Evolutionary conservation across 2,113 vertebrate genomes (phyloP).

Genomic region (Lethenteron camtschaticum): DNA sequence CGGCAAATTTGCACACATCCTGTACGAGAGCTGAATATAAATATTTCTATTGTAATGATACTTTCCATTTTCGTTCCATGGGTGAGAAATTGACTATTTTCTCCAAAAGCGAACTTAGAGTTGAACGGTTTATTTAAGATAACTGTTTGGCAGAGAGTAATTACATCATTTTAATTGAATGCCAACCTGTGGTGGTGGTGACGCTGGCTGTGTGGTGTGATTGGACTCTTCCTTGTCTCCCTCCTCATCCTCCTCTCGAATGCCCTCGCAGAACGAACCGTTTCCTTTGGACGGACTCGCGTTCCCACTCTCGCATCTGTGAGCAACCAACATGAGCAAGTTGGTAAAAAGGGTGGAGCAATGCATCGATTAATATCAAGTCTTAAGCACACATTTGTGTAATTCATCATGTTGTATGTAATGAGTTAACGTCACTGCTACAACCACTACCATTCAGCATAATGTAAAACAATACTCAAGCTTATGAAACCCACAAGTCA

Average conservation of each 20-base stretch:
- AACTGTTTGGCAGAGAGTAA: conserved; percentile 4
- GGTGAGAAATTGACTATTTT: neutral
- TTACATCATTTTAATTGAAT: neutral
- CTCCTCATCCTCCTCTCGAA: conserved; percentile 63
- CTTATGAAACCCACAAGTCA: too few species aligned
- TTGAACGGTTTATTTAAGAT: neutral
- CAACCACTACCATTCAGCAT: too few species aligned
- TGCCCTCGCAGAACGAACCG: conserved; percentile 62
- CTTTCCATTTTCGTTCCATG: too few species aligned
- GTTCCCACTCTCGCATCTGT: conserved; percentile 52
- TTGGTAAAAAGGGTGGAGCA: neutral
- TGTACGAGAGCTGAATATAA: too few species aligned
- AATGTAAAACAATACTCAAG: too few species aligned
- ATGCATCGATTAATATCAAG: too few species aligned
- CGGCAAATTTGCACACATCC: too few species aligned
- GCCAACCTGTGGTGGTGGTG: neutral
- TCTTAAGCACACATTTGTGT: too few species aligned
- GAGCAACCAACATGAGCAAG: conserved; percentile 9
- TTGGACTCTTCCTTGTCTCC: conserved; percentile 22
- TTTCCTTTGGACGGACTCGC: conserved; percentile 45
- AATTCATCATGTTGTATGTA: too few species aligned
- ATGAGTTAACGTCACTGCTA: too few species aligned
- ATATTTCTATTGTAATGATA: too few species aligned
- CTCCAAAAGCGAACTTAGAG: neutral
- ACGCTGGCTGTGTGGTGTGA: conserved; percentile 33